phyloP scores from a whole-genome alignment of 1,140 invertebrate species.

The Bombus ignitus region DNA sequence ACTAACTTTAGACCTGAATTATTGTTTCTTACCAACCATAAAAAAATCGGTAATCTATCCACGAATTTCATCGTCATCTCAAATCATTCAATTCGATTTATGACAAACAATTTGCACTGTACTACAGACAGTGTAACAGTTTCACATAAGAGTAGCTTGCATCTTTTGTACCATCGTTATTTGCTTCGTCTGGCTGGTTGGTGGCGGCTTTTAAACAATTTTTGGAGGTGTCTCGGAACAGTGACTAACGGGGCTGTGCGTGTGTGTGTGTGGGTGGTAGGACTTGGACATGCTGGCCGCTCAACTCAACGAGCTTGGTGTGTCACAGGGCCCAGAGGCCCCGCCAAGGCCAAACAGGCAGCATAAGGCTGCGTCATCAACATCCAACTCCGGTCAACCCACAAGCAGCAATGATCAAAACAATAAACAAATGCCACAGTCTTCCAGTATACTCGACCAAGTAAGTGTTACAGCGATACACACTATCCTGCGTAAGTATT shows the following conservation, averaged over 20 bases:
- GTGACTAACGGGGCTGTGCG: slow-evolving; percentile 77
- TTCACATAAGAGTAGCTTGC: slow-evolving; percentile 1
- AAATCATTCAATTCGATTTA: no score
- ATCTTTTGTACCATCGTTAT: slow-evolving; percentile 38
- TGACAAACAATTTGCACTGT: neutral
- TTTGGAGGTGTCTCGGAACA: slow-evolving; percentile 68
- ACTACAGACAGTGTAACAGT: neutral
- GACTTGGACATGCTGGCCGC: slow-evolving; percentile 96
- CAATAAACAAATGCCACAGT: slow-evolving; percentile 80
- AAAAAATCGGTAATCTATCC: neutral
- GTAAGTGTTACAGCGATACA: slow-evolving; percentile 63
- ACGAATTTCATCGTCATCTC: no score
- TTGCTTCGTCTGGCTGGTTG: slow-evolving; percentile 58
- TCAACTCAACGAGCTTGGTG: slow-evolving; percentile 95
- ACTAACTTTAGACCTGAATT: neutral
- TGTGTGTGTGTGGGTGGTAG: slow-evolving; percentile 84
- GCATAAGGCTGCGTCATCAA: slow-evolving; percentile 75
- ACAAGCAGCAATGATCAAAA: slow-evolving; percentile 77
- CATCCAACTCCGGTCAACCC: slow-evolving; percentile 74
- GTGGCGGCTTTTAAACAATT: slow-evolving; percentile 60
- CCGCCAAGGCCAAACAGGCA: slow-evolving; percentile 83
- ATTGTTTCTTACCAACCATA: neutral
- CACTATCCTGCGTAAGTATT: no score
- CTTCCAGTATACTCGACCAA: slow-evolving; percentile 79
- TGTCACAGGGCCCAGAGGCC: slow-evolving; percentile 85